phyloP scores from a whole-genome alignment of 53 echinoderm and acorn worm species.

The Pentamera pediparva region DNA sequence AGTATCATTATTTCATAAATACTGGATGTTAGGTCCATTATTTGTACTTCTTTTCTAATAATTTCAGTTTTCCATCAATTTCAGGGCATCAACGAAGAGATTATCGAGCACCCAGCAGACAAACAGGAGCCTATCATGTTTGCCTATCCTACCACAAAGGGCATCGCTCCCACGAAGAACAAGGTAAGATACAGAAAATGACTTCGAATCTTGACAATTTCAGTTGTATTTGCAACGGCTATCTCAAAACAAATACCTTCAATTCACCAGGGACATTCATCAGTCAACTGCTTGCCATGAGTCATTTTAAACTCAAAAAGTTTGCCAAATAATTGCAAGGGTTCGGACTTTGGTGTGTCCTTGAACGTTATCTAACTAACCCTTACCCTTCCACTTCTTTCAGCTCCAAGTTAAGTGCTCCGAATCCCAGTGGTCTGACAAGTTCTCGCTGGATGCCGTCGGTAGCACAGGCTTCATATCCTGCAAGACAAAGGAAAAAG shows the following conservation, averaged over 20 bases:
- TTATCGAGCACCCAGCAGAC: slow-evolving; percentile 81
- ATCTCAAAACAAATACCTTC: too few relatives aligned
- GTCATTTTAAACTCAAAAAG: background rate
- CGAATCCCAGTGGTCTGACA: slow-evolving; percentile 94
- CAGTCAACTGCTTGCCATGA: too few relatives aligned
- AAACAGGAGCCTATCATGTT: slow-evolving; percentile 76
- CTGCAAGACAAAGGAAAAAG: slow-evolving; percentile 62
- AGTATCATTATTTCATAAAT: background rate
- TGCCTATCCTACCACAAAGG: slow-evolving; percentile 65
- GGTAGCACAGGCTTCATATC: slow-evolving; percentile 97
- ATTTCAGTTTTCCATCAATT: background rate
- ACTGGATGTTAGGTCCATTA: background rate
- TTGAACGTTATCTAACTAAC: background rate
- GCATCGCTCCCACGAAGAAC: slow-evolving; percentile 72
- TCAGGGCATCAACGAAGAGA: slow-evolving; percentile 69
- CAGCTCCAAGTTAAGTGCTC: slow-evolving; percentile 79
- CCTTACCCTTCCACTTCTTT: too few relatives aligned
- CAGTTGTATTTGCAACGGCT: too few relatives aligned
- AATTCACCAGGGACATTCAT: too few relatives aligned
- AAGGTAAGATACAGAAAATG: too few relatives aligned
- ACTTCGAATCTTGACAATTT: too few relatives aligned
- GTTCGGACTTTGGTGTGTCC: background rate
- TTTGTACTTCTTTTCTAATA: background rate
- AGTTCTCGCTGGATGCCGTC: slow-evolving; percentile 93
- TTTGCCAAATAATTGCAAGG: background rate